Base-by-base conservation (phyloP, 1,140 invertebrate genomes). In the Probaryconus sp. region DNA sequence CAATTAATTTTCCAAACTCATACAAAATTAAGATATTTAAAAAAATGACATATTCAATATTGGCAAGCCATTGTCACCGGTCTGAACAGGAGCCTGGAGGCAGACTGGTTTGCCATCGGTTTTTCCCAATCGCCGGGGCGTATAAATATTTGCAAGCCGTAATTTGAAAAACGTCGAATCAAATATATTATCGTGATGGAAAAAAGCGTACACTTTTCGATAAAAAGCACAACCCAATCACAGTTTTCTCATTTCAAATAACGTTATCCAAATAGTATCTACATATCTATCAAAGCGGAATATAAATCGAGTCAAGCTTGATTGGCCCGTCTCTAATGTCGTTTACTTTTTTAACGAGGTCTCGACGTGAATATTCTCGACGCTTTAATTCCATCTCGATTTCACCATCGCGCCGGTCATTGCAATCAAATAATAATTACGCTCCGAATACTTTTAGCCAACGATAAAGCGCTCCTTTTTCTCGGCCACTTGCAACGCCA, bases 261-360 rank as follows among this genome's bases (percentile, higher is more conserved):
- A 74, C 64, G 71, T 64, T 74, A 68, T 74, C 63, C 63, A 74
- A 74, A 74, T 65, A 74, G 63, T 74, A 74, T 74, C 70, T 33
- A 17, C 68, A 16, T 50, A 37, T 43, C 63, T 28, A 63, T 74
- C 63, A 74, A 74, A 74, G 63, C 70, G 63, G 63, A 74, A 68
- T 68, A 68, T 68, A 74, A 68, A 74, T 74, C 58, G 71, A 68
- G 71, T 74, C 64, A 65, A 60, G 60, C 60, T 63, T 74, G 71
- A 74, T 74, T 74, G 71, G 45, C 64, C 64, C 64, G 64, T 58
- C 64, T 74, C 47, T 68, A 74, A 74, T 58, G 56, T 68, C 71
- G 64, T 74, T 74, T 74, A 74, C 64, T 75, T 75, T 74, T 75
- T 75, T 75, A 75, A 75, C 71, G 64, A 69, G 64, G n/a, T 74